Conservation (phyloP, 2,888 invertebrate genomes). For the Troides helena region DNA sequence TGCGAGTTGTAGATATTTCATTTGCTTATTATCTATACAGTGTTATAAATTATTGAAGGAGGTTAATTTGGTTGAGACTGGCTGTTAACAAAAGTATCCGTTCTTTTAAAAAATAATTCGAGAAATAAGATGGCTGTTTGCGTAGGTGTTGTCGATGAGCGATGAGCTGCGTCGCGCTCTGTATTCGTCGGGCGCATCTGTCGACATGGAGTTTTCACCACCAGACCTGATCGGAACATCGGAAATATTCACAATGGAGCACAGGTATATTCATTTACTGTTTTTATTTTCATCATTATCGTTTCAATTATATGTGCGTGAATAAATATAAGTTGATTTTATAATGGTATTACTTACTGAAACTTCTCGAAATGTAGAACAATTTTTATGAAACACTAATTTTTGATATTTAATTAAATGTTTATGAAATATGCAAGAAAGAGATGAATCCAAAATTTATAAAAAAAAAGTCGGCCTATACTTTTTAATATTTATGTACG, state of each 20-base stretch:
- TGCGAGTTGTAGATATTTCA: background rate
- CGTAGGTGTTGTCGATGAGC: conserved; percentile 94
- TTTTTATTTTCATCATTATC: too few relatives aligned
- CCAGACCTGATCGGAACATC: conserved; percentile 95
- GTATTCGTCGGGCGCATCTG: conserved; percentile 87
- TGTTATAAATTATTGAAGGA: background rate
- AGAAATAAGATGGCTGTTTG: conserved; percentile 12
- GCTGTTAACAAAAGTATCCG: conserved; percentile 6
- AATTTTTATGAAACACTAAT: too few relatives aligned
- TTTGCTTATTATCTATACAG: background rate
- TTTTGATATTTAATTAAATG: too few relatives aligned
- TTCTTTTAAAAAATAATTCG: conserved; percentile 13
- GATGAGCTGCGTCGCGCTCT: conserved; percentile 93
- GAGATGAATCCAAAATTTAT: too few relatives aligned
- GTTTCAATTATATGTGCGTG: background rate
- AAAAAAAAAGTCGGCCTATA: too few relatives aligned
- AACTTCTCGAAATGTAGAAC: too few relatives aligned
- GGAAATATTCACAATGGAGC: conserved; percentile 94
- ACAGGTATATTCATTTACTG: conserved; percentile 75
- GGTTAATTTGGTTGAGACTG: conserved; percentile 22
- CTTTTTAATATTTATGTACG: too few relatives aligned
- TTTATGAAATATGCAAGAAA: too few relatives aligned
- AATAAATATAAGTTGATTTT: background rate
- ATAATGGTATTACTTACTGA: too few relatives aligned
- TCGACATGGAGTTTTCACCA: conserved; percentile 92